Conservation (phyloP, 53 echinoderm and acorn worm genomes). For the Holothuria scabra region DNA sequence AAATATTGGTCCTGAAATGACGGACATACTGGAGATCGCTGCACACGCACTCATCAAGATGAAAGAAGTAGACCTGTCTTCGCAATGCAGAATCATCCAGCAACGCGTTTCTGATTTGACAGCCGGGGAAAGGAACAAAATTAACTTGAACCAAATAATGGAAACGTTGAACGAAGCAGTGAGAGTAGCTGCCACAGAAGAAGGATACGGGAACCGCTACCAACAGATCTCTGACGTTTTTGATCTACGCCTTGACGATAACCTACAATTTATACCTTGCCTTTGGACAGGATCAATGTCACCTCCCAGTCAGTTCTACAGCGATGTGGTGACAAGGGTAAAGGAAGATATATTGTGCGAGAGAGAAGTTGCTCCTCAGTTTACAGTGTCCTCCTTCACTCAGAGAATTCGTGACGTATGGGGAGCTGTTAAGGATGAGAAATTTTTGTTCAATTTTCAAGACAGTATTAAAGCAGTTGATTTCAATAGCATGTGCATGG, state of each 20-base stretch:
- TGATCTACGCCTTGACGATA: background rate
- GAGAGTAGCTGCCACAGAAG: background rate
- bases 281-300: slow-evolving; percentile 21
- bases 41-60: slow-evolving; percentile 26
- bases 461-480: slow-evolving; percentile 27
- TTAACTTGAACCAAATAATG: background rate
- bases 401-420: slow-evolving; percentile 26
- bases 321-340: background rate
- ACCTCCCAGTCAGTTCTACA: slow-evolving; percentile 12
- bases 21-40: background rate
- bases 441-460: slow-evolving; percentile 22
- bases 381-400: background rate
- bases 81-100: slow-evolving; percentile 20
- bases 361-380: background rate
- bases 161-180: background rate
- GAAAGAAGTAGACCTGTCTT: slow-evolving; percentile 6
- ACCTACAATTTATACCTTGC: slow-evolving; percentile 5
- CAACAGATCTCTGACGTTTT: slow-evolving; percentile 13
- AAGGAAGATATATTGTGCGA: slow-evolving; percentile 1
- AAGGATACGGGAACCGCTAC: slow-evolving; percentile 8
- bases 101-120: slow-evolving; percentile 12
- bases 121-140: slow-evolving; percentile 11
- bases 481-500: slow-evolving; percentile 1
- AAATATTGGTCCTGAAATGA: slow-evolving; percentile 21
- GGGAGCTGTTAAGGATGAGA: slow-evolving; percentile 7